Conservation (phyloP, 2,113 vertebrate species). For the Egretta garzetta region DNA sequence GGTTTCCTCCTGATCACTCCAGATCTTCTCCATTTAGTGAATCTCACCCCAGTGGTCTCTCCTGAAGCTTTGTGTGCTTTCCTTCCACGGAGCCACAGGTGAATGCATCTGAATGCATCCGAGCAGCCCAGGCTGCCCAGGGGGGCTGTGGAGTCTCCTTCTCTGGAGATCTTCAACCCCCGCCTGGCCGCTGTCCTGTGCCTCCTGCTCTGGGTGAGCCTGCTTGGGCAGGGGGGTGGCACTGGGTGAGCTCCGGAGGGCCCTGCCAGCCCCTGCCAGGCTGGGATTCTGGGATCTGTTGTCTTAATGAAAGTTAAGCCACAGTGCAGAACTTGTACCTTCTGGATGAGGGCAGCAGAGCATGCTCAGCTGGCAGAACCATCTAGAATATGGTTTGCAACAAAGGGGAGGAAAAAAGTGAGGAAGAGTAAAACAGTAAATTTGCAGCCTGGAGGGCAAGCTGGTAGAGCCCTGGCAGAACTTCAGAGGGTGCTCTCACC, state of each 20-base stretch:
- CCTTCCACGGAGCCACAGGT: not conserved
- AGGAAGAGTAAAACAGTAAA: not conserved
- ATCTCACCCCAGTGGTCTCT: not conserved
- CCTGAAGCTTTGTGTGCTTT: not conserved
- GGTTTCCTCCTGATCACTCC: not conserved
- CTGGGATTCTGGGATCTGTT: not conserved
- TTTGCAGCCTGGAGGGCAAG: not conserved
- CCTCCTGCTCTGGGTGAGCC: no score
- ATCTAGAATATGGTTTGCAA: not conserved
- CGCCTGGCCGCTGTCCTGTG: no score
- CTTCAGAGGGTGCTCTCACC: no score
- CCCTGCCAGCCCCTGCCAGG: no score
- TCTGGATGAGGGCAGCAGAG: not conserved
- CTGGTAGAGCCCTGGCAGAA: not conserved
- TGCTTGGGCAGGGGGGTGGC: no score
- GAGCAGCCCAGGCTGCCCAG: no score
- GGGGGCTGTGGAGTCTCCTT: no score
- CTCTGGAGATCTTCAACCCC: no score
- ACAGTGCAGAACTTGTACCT: rapidly evolving
- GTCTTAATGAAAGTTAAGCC: not conserved
- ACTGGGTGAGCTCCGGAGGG: no score
- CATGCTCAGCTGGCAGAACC: not conserved
- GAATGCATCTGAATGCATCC: no score
- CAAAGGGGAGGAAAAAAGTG: not conserved
- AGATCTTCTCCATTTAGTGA: not conserved